Conservation (phyloP, 2,888 invertebrate species). For the Amiota mariae region DNA sequence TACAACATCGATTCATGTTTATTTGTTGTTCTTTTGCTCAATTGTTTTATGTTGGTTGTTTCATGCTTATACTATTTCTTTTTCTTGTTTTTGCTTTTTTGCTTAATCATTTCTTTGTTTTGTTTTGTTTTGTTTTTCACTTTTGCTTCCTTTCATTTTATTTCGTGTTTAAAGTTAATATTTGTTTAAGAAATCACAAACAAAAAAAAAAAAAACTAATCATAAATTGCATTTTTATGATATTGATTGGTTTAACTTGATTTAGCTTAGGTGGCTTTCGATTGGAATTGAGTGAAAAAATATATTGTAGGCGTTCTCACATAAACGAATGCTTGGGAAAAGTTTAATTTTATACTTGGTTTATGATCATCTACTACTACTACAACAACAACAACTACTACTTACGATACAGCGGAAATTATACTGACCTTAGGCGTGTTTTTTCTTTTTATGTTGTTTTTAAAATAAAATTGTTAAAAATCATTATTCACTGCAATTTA, state of each 20-base stretch:
- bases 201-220: constrained; percentile 59
- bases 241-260: constrained; percentile 62
- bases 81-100: constrained; percentile 41
- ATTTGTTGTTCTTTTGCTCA: constrained; percentile 39
- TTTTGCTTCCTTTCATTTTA: constrained; percentile 32
- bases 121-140: too few relatives aligned
- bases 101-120: too few relatives aligned
- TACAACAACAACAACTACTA: too few relatives aligned
- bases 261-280: constrained; percentile 1
- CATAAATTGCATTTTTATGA: constrained; percentile 69
- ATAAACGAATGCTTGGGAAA: constrained; percentile 15
- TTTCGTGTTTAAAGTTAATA: constrained; percentile 48
- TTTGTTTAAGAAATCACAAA: constrained; percentile 61
- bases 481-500: constrained; percentile 8
- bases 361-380: not conserved
- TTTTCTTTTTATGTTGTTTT: not conserved
- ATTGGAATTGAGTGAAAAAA: constrained; percentile 19
- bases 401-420: constrained; percentile 11
- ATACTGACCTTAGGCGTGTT: not conserved
- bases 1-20: constrained; percentile 25
- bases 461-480: constrained; percentile 1
- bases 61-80: too few relatives aligned
- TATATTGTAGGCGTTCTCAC: constrained; percentile 53
- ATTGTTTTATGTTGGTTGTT: constrained; percentile 45
- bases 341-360: not conserved